Evolutionary conservation across 2,888 invertebrate species (phyloP), one percentile per base, ranked within the genome.

Genomic region (Frankliniella intonsa): DNA sequence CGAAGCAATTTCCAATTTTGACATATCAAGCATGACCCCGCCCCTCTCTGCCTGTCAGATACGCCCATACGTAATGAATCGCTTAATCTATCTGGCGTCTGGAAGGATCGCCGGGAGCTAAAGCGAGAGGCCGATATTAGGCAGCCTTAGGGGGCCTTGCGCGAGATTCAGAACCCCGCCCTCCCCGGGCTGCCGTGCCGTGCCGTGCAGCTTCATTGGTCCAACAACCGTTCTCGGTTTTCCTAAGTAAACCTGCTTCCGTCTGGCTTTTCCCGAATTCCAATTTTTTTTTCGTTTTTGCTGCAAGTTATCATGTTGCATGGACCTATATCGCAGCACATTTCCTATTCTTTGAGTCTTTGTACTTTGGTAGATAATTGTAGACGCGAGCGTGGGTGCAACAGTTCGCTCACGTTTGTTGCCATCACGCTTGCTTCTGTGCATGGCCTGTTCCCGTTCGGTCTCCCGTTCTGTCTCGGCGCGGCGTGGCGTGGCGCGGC

Each of bases 1-100:
- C 69, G 69, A 12, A 25, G 69, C 69, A 76, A 76, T 76, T 76
- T 76, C 69, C 69, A 76, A 76, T 76, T 38, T 76, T 76, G 69
- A 22, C 69, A 25, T 38, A 38, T 25, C 22, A 22, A 76, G 69
- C 69, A 25, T 62, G n/a, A 62, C 62, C 11, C 7, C 62, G 7
- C 62, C n/a, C 62, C 62, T 14, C 62, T 62, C 62, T 14, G 9
- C 0, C 69, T 22, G 22, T 25, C 62, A 62, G 62, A 62, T 62
- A 62, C 62, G 62, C 62, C 62, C 62, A 62, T 62, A 62, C 62
- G 25, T 22, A 76, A 76, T 76, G 69, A 76, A 76, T 76, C 69
- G 69, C 69, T 76, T 25, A 76, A 76, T 76, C 69, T 76, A 76
- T 76, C 69, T 22, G 69, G 69, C 69, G 55, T 38, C 38, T 38